These are phyloP conservation scores for Torymus texanus DNA, from an alignment of 2,888 invertebrate species.

Conservation along the genomic window DNA sequence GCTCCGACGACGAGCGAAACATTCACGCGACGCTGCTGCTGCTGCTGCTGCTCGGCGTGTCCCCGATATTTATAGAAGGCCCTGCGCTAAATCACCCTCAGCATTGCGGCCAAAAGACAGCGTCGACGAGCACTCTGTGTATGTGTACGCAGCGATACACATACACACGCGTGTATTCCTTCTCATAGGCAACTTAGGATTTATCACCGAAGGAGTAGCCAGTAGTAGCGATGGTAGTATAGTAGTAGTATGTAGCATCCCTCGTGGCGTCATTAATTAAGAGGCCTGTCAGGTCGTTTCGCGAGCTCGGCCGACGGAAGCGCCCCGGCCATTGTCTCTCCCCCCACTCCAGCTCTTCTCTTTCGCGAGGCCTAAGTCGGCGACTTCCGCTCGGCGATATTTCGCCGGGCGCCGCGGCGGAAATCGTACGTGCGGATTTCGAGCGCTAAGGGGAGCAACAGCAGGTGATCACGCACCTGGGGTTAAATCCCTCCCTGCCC, in stretches of 20 bases:
- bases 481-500: slow-evolving; percentile 23
- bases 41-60: background rate
- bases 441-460: slow-evolving; percentile 57
- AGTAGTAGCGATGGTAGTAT: background rate
- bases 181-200: slow-evolving; percentile 32
- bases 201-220: slow-evolving; percentile 23
- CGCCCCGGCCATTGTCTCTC: slow-evolving; percentile 41
- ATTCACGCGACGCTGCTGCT: background rate
- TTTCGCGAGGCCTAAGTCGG: slow-evolving; percentile 39
- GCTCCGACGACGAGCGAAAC: background rate
- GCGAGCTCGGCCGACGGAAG: slow-evolving; percentile 39
- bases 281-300: slow-evolving; percentile 39
- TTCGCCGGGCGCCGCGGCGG: slow-evolving; percentile 60
- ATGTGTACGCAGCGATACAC: background rate
- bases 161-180: background rate
- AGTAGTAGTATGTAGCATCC: slow-evolving; percentile 8
- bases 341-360: slow-evolving; percentile 50
- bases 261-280: slow-evolving; percentile 42
- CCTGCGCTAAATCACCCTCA: slow-evolving; percentile 25
- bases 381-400: slow-evolving; percentile 67
- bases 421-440: slow-evolving; percentile 64
- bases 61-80: slow-evolving; percentile 36
- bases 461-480: slow-evolving; percentile 71
- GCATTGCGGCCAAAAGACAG: slow-evolving; percentile 8
- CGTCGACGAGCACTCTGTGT: background rate